These are phyloP conservation scores for Danaus melanippus DNA, from an alignment of 1,140 invertebrate genomes.

Conservation along the genomic window DNA sequence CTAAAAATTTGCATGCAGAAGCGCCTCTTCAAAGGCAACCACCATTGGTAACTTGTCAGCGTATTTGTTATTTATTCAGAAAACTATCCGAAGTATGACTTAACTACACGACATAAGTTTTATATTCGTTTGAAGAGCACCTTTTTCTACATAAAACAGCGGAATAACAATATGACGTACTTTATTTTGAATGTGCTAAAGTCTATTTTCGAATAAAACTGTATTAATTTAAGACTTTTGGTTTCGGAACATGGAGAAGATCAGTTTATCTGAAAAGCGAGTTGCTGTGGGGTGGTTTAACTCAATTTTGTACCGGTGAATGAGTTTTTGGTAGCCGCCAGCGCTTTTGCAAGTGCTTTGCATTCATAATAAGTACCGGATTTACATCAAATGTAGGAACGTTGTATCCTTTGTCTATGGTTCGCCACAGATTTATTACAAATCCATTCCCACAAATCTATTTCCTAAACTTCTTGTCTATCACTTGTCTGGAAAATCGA, in stretches of 20 bases:
- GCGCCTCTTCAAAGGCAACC: constrained; percentile 66
- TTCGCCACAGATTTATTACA: too few relatives aligned
- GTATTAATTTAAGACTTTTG: constrained; percentile 15
- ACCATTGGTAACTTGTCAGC: constrained; percentile 44
- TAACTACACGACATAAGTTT: too few relatives aligned
- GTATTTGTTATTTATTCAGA: too few relatives aligned
- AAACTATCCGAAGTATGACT: too few relatives aligned
- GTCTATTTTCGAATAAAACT: constrained; percentile 8
- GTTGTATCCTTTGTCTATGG: too few relatives aligned
- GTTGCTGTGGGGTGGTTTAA: constrained; percentile 54
- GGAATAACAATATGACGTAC: constrained; percentile 3
- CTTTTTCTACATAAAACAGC: too few relatives aligned
- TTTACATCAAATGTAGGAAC: too few relatives aligned
- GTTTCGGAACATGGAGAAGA: constrained; percentile 18
- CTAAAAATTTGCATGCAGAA: constrained; percentile 68
- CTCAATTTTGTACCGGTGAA: constrained; percentile 66
- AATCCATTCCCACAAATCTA: too few relatives aligned
- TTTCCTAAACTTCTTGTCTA: too few relatives aligned
- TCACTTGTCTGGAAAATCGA: too few relatives aligned
- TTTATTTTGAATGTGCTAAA: background rate
- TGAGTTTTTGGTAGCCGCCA: constrained; percentile 70
- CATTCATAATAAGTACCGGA: too few relatives aligned
- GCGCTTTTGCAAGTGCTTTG: constrained; percentile 37
- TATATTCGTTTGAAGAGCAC: too few relatives aligned
- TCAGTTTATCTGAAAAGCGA: constrained; percentile 56